phyloP scores from a whole-genome alignment of 1,140 invertebrate species.

The Zelostemma sp. region DNA sequence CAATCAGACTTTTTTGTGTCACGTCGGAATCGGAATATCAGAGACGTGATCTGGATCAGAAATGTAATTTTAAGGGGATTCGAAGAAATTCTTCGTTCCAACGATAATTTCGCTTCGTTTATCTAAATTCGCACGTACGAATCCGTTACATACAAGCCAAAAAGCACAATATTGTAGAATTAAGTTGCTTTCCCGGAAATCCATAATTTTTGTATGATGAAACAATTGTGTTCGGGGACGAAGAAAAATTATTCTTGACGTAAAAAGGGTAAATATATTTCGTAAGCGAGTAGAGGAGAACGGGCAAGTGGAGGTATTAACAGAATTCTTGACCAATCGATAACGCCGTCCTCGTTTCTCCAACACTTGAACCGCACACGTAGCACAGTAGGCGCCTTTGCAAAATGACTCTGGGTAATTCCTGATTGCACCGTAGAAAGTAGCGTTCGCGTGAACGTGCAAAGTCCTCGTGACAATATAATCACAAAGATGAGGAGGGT shows the following conservation, averaged over 20 bases:
- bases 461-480: slow-evolving; percentile 54
- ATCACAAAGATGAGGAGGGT: slow-evolving; percentile 45
- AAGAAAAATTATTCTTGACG: neutral
- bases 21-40: slow-evolving; percentile 4
- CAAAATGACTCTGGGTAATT: slow-evolving; percentile 46
- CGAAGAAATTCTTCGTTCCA: neutral
- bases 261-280: slow-evolving; percentile 11
- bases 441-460: slow-evolving; percentile 46
- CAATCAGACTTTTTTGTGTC: slow-evolving; percentile 24
- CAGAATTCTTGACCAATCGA: slow-evolving; percentile 53
- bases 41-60: slow-evolving; percentile 20
- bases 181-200: no score
- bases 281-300: slow-evolving; percentile 27
- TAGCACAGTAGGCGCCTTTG: slow-evolving; percentile 21
- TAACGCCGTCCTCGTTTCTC: slow-evolving; percentile 49
- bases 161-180: no score
- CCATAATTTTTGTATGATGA: neutral
- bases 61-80: no score
- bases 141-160: no score
- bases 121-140: no score
- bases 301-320: slow-evolving; percentile 28
- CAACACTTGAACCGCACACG: slow-evolving; percentile 37
- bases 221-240: neutral
- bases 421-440: slow-evolving; percentile 46
- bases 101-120: no score